A percentile compares a stretch with the other conserved stretches of the same genome.
Conservation (phyloP, 2,113 vertebrate genomes). For the Chauna torquata region DNA sequence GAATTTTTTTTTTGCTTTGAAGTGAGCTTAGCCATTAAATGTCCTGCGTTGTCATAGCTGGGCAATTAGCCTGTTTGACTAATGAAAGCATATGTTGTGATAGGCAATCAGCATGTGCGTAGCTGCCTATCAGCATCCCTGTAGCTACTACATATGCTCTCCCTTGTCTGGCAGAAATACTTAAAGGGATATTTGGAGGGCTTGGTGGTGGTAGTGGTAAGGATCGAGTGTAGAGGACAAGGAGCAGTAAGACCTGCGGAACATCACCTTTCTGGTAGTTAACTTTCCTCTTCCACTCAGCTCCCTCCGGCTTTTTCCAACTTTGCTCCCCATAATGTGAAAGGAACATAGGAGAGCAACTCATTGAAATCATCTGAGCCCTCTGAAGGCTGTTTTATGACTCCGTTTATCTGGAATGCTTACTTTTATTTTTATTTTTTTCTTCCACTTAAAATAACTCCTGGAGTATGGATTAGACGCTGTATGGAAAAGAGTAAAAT, state of each 20-base stretch:
- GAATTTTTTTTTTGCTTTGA: not conserved
- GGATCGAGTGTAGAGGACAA: not conserved
- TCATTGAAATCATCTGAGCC: not conserved
- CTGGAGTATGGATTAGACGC: not conserved
- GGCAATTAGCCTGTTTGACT: not conserved
- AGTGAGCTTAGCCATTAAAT: not conserved
- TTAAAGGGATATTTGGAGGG: not conserved
- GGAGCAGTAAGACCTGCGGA: not conserved
- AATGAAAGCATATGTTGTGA: not conserved
- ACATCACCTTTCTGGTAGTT: not conserved
- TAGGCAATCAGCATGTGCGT: not conserved
- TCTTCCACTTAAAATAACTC: not conserved
- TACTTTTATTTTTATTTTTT: not conserved
- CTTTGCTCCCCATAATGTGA: not conserved
- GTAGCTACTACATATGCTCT: not conserved
- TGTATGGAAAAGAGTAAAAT: not conserved
- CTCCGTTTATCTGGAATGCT: not conserved
- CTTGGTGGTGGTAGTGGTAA: not conserved
- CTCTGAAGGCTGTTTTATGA: not conserved
- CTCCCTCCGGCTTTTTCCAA: not conserved
- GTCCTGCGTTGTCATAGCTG: not conserved
- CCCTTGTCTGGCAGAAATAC: not conserved
- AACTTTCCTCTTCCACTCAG: not conserved
- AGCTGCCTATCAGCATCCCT: not conserved
- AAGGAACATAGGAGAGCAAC: not conserved